Evolutionary conservation across 2,113 vertebrate species (phyloP), one percentile per base, ranked within the genome.

Genomic region (Vidua chalybeata): DNA sequence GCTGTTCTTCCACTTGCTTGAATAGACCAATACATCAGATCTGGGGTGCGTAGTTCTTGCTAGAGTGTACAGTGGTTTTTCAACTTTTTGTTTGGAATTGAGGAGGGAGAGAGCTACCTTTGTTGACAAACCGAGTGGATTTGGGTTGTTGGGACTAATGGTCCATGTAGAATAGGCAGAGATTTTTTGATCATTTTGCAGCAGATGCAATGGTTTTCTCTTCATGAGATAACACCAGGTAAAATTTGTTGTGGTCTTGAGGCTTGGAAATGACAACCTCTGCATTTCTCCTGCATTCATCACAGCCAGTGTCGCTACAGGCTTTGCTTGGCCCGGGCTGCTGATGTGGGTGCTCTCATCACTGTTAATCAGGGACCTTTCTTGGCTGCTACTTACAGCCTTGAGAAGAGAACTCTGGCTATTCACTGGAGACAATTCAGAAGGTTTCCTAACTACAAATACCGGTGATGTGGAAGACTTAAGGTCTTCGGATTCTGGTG

Each of bases 161-260:
- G 98, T 94, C 99, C 99, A 99, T 14, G 98, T 95, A 33, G 98
- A 98, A 72, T 99, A 99, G 26, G 99, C 99, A 1, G 99, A 99
- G 20, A 97, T 98, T 94, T 98, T 99, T 94, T 99, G 98, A 97
- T 99, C 99, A 0, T 94, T 98, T 96, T 99, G 99, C 35, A 98
- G 98, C 81, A 98, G 84, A 54, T 99, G 99, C 46, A 99, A 89
- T 2, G 99, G 97, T 95, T 98, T 99, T 89, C 98, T 98, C 97
- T 98, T 99, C 96, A 98, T 97, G 35, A 99, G 96, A 46, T 98
- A 99, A 98, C 99, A 99, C 99, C 99, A 99, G 0, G 99, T 99
- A 76, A 99, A 99, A 51, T 98, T 99, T 0, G 99, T 99, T 23
- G 99, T 95, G 1, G 99, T 99, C 96, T 99, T 99, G 90, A 99